Base-by-base conservation (phyloP, 1,140 invertebrate genomes). In the Anthonomus grandis region DNA sequence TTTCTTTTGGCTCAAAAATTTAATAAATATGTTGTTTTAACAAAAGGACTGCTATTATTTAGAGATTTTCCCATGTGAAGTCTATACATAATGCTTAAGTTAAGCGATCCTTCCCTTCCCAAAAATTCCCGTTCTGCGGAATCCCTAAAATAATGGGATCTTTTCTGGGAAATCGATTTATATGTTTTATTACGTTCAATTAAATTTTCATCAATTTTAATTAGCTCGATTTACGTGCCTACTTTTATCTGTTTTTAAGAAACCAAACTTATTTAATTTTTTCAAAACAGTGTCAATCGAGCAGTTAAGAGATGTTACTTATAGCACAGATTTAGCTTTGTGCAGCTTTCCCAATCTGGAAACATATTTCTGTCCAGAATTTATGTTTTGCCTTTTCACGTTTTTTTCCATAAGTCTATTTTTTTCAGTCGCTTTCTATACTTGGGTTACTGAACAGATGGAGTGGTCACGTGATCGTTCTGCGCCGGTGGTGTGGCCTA, bases 1-100 rank as follows among this genome's bases (percentile, higher is more conserved):
- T 75, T 70, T 59, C 75, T 76, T 67, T 68, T 70, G 0, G 70
- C 18, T 24, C 9, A 21, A 45, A 45, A 45, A 39, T 23, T 23
- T 23, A 9, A 12, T 3, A 2, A 45, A 22, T 45, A 23, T 23
- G 24, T 23, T 21, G 21, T 45, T 45, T 19, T n/a, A n/a, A n/a
- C n/a, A n/a, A n/a, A n/a, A n/a, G n/a, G n/a, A n/a, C n/a, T n/a
- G n/a, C n/a, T n/a, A n/a, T n/a, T n/a, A n/a, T n/a, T n/a, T n/a
- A n/a, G n/a, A n/a, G n/a, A n/a, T n/a, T n/a, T n/a, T 45, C 24
- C 42, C 18, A 23, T 45, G 21, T 45, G 24, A 2, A 45, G 42
- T 10, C 42, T 24, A 22, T 45, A 45, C 42, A 45, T 45, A 21
- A 45, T 45, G 42, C 42, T 45, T 24, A 24, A 45, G 17, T 45